Percentiles rank a stretch among this genome's conserved stretches.
phyloP scores from a whole-genome alignment of 2,888 invertebrate species.

The Archaeoteleia sp. region DNA sequence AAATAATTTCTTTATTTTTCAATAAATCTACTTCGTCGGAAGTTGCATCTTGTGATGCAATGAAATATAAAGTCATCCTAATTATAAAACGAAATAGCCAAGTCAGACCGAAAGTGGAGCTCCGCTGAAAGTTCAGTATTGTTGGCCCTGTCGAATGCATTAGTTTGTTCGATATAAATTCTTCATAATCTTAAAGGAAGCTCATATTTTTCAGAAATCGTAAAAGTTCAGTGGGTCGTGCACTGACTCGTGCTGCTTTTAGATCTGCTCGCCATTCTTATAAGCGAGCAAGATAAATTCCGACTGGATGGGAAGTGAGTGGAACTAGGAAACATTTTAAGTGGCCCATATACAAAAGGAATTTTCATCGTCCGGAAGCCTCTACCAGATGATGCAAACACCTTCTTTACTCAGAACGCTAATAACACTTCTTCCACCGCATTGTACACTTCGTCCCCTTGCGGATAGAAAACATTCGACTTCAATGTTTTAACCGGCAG shows the following conservation, averaged over 20 bases:
- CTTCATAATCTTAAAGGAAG: conserved; percentile 30
- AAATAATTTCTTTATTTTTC: conserved; percentile 21
- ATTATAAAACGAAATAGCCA: conserved; percentile 24
- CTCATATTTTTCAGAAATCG: conserved; percentile 37
- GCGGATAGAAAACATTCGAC: no score
- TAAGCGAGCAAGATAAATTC: conserved; percentile 35
- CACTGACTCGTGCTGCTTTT: conserved; percentile 16
- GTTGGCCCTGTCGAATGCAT: conserved; percentile 18
- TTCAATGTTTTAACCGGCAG: no score
- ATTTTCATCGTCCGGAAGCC: conserved; percentile 6
- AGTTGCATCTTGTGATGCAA: conserved; percentile 26
- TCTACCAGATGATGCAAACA: conserved; percentile 6
- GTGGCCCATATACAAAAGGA: conserved; percentile 34
- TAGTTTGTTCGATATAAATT: conserved; percentile 32
- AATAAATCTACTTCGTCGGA: conserved; percentile 1
- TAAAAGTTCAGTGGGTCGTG: conserved; percentile 44
- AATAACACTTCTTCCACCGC: conserved; percentile 35
- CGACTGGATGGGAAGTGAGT: conserved; percentile 18
- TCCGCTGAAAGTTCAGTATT: background rate
- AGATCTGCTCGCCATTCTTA: conserved; percentile 12
- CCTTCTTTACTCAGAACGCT: conserved; percentile 19
- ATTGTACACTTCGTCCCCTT: conserved; percentile 5
- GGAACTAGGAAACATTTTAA: conserved; percentile 40
- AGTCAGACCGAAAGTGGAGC: conserved; percentile 6
- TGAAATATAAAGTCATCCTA: conserved; percentile 25